phyloP scores from a whole-genome alignment of 2,113 vertebrate genomes.

The Tauraco erythrolophus region DNA sequence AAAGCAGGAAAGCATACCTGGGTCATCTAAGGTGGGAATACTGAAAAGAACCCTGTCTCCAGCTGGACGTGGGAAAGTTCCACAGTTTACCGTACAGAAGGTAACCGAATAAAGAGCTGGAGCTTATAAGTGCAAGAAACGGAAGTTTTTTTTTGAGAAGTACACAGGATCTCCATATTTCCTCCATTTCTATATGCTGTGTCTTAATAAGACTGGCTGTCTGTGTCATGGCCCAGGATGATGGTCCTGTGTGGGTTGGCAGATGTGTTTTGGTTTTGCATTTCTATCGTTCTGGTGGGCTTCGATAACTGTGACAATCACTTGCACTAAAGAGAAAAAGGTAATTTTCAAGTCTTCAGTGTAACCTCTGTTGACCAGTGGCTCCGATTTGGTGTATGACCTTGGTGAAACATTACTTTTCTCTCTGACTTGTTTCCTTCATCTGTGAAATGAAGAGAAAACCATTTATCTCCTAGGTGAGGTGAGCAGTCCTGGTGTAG shows the following conservation, averaged over 20 bases:
- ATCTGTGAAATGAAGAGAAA: background rate
- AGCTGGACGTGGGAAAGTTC: background rate
- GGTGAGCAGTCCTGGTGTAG: background rate
- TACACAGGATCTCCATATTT: background rate
- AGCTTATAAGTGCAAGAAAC: background rate
- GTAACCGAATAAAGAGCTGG: background rate
- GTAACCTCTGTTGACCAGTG: background rate
- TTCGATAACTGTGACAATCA: background rate
- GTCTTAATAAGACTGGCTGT: background rate
- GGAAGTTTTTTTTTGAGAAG: background rate
- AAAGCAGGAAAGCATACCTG: background rate
- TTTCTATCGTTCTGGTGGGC: background rate
- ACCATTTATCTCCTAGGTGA: background rate
- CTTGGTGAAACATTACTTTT: background rate
- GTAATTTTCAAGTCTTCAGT: background rate
- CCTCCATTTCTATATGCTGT: background rate
- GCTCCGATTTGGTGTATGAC: background rate
- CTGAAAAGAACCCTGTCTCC: background rate
- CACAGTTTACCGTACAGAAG: rapidly evolving
- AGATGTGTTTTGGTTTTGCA: background rate
- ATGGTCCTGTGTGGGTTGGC: background rate
- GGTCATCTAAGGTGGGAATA: background rate
- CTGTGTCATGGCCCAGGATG: background rate
- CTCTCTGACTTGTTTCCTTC: background rate
- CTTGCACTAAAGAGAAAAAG: background rate